These are phyloP conservation scores for Neodontobutis hainanensis DNA, from an alignment of 2,113 vertebrate species.

Conservation along the genomic window DNA sequence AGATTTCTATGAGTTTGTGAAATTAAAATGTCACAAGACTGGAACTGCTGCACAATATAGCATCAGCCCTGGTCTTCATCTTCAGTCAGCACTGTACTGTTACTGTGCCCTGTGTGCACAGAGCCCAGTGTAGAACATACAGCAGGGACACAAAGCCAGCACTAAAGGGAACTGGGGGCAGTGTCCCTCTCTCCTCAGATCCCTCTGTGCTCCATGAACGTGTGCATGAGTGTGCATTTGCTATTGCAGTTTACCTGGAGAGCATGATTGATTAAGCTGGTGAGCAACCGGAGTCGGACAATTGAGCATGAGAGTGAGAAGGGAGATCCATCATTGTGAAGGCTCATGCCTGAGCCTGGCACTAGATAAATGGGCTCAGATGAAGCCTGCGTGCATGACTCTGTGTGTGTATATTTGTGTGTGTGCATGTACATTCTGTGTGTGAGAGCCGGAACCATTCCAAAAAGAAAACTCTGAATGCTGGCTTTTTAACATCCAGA, in stretches of 20 bases:
- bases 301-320: conserved; percentile 59
- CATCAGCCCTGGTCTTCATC: too few relatives aligned
- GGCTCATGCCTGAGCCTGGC: conserved; percentile 57
- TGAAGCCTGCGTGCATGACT: not conserved
- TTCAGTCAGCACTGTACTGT: too few relatives aligned
- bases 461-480: not conserved
- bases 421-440: not conserved
- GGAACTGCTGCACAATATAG: too few relatives aligned
- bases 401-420: not conserved
- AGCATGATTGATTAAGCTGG: conserved; percentile 70
- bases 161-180: not conserved
- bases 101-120: too few relatives aligned
- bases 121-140: too few relatives aligned
- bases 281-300: conserved; percentile 61
- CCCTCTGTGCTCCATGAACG: not conserved
- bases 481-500: not conserved
- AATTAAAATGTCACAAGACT: too few relatives aligned
- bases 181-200: not conserved
- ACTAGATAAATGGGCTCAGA: conserved; percentile 68
- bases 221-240: conserved; percentile 7
- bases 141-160: not conserved
- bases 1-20: too few relatives aligned
- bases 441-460: not conserved
- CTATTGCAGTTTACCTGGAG: conserved; percentile 43
- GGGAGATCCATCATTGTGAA: conserved; percentile 74